A percentile compares a stretch with the other conserved stretches of the same genome.
Conservation (phyloP, 2,888 invertebrate genomes). For the Nomada flava region DNA sequence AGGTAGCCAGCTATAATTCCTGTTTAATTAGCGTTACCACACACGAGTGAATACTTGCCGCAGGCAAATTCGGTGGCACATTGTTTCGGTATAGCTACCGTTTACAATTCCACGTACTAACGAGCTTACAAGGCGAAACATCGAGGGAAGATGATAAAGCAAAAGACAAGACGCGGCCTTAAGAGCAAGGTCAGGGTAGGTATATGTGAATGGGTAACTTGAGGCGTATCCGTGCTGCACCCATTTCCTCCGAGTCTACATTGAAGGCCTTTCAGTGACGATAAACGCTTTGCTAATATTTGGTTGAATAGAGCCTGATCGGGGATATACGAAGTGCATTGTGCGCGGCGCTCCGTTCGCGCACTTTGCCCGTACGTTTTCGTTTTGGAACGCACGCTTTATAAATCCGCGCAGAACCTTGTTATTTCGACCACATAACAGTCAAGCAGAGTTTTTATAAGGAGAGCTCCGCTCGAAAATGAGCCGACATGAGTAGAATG, state of each 20-base stretch:
- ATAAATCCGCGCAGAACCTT: no score
- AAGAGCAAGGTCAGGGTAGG: slow-evolving; percentile 60
- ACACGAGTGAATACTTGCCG: slow-evolving; percentile 22
- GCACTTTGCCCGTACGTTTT: no score
- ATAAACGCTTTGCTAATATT: slow-evolving; percentile 16
- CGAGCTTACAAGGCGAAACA: slow-evolving; percentile 27
- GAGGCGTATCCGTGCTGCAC: slow-evolving; percentile 44
- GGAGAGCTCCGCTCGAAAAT: no score
- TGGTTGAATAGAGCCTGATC: not conserved
- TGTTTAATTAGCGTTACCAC: slow-evolving; percentile 16
- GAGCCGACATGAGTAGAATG: no score
- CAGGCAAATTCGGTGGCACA: slow-evolving; percentile 7
- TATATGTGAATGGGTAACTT: slow-evolving; percentile 51
- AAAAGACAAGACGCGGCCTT: slow-evolving; percentile 59
- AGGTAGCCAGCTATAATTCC: slow-evolving; percentile 18
- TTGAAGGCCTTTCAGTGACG: slow-evolving; percentile 49
- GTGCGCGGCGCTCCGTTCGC: no score
- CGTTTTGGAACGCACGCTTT: no score
- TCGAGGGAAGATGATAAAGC: slow-evolving; percentile 42
- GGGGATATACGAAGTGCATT: not conserved
- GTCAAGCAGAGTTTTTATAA: no score
- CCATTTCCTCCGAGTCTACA: slow-evolving; percentile 42
- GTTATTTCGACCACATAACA: no score
- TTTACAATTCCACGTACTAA: slow-evolving; percentile 35
- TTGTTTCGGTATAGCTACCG: slow-evolving; percentile 19